Evolutionary conservation across 2,888 invertebrate species (phyloP), one percentile per base, ranked within the genome.

Genomic region (Microplitis deprimator): DNA sequence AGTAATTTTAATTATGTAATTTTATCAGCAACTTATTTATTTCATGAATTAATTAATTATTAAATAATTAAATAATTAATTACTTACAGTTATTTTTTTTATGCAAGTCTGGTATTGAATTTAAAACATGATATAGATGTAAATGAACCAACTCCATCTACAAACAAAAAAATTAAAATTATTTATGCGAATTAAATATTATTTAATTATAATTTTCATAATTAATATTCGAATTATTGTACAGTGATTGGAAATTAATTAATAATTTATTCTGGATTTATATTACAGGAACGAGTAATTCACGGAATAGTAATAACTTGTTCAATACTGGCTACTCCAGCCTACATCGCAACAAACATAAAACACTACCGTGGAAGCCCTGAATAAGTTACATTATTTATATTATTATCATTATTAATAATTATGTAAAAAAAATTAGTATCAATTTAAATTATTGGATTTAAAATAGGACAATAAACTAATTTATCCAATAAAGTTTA

Each of bases 301-400:
- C 80, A 80, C 16, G 81, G 80, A 75, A 7, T 60, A 3, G 5
- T 40, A 1, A 80, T 81, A 0, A 1, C 50, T 3, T 50, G 50
- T 7, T 77, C 59, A 8, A 2, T 81, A 0, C 0, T 77, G 20
- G 80, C 78, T 4, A 5, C 67, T 39, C 82, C 82, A 5, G 1
- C 50, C 6, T 83, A 82, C 74, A 77, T 83, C 64, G 67, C 76
- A n/a, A 69, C 75, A 13, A 82, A 82, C 64, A 7, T 82, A 1
- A 82, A 80, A 76, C 20, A 82, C 29, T 82, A 82, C 64, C 61
- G 10, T 1, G 39, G 67, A 29, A 20, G 8, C 13, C 41, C 69
- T 68, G 16, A 59, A 13, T 59, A 29, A 13, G 65, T 29, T 61
- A 39, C 10, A 2, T 7, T 50, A 50, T 50, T 50, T 50, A 6